A percentile compares a stretch with the other conserved stretches of the same genome.
Conservation (phyloP, 2,113 vertebrate species). For the Anhinga anhinga region DNA sequence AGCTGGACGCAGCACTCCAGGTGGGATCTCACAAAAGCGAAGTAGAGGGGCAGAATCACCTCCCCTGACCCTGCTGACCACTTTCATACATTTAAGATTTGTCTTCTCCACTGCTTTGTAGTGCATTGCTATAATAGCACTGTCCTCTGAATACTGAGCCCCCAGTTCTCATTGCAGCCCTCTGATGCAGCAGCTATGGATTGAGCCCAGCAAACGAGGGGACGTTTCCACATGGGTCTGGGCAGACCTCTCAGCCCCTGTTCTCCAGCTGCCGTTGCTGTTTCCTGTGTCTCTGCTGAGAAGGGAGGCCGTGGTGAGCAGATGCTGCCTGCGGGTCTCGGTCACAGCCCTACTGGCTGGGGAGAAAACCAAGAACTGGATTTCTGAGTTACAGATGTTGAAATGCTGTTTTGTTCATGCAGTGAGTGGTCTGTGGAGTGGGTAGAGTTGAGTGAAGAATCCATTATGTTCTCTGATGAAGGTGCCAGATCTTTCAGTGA, state of each 20-base stretch:
- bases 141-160: accelerated
- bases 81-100: not conserved
- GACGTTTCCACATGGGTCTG: accelerated
- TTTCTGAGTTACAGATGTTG: not conserved
- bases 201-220: accelerated
- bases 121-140: accelerated
- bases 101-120: too few species aligned
- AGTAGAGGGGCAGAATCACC: not conserved
- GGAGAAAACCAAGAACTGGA: not conserved
- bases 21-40: not conserved
- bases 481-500: not conserved
- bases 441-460: not conserved
- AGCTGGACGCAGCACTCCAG: not conserved
- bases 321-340: not conserved
- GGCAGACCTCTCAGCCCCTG: not conserved
- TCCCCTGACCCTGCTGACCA: not conserved
- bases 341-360: not conserved
- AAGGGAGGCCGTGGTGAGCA: not conserved
- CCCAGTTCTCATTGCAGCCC: too few species aligned
- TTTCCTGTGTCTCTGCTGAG: not conserved
- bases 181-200: not conserved
- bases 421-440: accelerated
- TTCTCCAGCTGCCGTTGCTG: not conserved
- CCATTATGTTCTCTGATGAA: not conserved
- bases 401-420: not conserved